Evolutionary conservation across 1,140 invertebrate species (phyloP).

Genomic region (Drosophila suzukii): DNA sequence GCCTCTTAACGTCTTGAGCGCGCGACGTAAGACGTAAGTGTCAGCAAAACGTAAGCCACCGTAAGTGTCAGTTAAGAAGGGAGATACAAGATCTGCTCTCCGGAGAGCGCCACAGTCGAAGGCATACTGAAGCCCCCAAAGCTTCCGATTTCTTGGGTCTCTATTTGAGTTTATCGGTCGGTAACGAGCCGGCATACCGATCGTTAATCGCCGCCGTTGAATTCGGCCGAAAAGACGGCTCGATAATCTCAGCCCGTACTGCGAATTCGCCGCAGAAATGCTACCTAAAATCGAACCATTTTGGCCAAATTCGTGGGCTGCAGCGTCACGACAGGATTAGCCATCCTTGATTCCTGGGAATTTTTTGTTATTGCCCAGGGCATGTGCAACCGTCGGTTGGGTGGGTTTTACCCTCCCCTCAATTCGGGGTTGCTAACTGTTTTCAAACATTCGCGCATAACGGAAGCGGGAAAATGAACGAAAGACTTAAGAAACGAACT

Average conservation of each 20-base stretch:
- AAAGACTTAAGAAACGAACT: conserved; percentile 22
- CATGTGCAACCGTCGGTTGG: conserved; percentile 38
- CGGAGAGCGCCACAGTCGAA: conserved; percentile 62
- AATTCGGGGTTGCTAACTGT: conserved; percentile 8
- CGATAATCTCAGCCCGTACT: conserved; percentile 14
- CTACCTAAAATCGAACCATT: conserved; percentile 3
- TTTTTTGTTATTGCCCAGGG: conserved; percentile 37
- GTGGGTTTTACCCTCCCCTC: conserved; percentile 31
- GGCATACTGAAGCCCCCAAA: conserved; percentile 55
- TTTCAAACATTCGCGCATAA: conserved; percentile 41
- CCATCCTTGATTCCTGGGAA: conserved; percentile 47
- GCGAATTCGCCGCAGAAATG: conserved; percentile 41
- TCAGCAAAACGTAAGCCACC: too few species aligned
- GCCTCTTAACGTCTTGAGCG: conserved; percentile 63
- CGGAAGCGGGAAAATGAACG: conserved; percentile 1
- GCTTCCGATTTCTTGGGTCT: conserved; percentile 34
- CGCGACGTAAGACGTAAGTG: too few species aligned
- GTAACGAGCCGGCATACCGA: conserved; percentile 17
- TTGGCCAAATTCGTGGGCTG: conserved; percentile 32
- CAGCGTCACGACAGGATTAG: conserved; percentile 46
- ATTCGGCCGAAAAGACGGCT: conserved; percentile 35
- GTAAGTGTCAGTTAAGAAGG: too few species aligned
- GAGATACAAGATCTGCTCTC: too few species aligned
- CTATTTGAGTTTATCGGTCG: neutral
- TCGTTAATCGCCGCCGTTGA: conserved; percentile 46